A percentile compares a stretch with the other conserved stretches of the same genome.
These are phyloP conservation scores for Eumacrocentrus americanus DNA, from an alignment of 2,888 invertebrate genomes.

Conservation along the genomic window DNA sequence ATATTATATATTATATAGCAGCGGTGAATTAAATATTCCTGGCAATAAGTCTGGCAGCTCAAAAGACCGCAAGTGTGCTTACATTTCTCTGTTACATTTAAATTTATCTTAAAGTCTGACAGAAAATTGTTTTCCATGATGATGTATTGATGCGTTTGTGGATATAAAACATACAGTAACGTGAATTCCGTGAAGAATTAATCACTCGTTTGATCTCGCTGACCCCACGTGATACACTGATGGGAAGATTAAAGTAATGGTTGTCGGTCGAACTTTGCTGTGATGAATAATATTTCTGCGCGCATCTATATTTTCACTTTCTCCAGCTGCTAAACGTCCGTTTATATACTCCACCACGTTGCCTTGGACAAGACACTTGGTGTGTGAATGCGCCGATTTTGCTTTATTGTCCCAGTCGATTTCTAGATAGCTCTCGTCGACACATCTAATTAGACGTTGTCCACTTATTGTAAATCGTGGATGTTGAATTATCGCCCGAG, in stretches of 20 bases:
- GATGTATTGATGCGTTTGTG: too few relatives aligned
- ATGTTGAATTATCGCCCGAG: too few relatives aligned
- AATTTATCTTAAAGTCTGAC: background rate
- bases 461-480: too few relatives aligned
- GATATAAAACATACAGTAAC: slow-evolving; percentile 9
- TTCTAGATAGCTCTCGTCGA: too few relatives aligned
- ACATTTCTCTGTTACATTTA: background rate
- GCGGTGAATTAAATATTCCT: too few relatives aligned
- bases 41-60: background rate
- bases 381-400: too few relatives aligned
- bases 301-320: slow-evolving; percentile 37
- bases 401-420: too few relatives aligned
- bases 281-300: slow-evolving; percentile 40
- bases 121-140: too few relatives aligned
- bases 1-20: background rate
- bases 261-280: slow-evolving; percentile 34
- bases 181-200: slow-evolving; percentile 39
- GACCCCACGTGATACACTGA: slow-evolving; percentile 38
- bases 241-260: slow-evolving; percentile 39
- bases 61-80: background rate
- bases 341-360: too few relatives aligned
- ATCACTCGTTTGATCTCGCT: slow-evolving; percentile 40
- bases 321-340: too few relatives aligned
- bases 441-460: too few relatives aligned
- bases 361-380: too few relatives aligned